These are phyloP conservation scores for Ips nitidus DNA, from an alignment of 1,140 invertebrate genomes.

Conservation along the genomic window DNA sequence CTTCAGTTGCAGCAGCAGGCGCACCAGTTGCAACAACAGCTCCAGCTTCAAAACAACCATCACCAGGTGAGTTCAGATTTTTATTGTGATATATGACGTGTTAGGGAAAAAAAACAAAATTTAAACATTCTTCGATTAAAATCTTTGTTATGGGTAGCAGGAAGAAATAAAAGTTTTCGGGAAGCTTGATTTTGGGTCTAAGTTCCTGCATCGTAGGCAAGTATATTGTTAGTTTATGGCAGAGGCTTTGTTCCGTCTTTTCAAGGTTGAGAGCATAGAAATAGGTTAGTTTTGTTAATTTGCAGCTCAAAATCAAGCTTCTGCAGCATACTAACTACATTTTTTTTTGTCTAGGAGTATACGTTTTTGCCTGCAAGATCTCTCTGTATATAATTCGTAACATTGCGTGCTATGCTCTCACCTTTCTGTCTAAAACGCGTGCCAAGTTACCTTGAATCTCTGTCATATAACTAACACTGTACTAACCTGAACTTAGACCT, in stretches of 20 bases:
- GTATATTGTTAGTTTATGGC: slow-evolving; percentile 30
- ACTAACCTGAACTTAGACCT: slow-evolving; percentile 36
- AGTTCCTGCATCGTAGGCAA: slow-evolving; percentile 16
- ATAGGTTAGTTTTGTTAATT: neutral
- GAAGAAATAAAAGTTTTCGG: neutral
- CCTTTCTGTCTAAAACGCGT: neutral
- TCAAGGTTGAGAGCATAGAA: slow-evolving; percentile 12
- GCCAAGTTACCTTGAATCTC: neutral
- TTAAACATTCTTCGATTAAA: neutral
- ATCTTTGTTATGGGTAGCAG: neutral
- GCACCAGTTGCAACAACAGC: slow-evolving; percentile 39
- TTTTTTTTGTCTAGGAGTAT: neutral
- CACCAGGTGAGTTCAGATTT: slow-evolving; percentile 30
- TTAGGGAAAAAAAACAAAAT: neutral
- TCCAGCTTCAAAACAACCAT: slow-evolving; percentile 40
- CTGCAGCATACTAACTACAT: neutral
- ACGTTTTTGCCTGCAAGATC: too few relatives aligned
- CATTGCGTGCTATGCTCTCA: neutral
- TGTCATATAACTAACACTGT: slow-evolving; percentile 30
- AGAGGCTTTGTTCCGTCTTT: slow-evolving; percentile 8
- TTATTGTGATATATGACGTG: slow-evolving; percentile 2
- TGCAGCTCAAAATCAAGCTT: slow-evolving; percentile 30
- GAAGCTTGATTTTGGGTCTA: slow-evolving; percentile 36
- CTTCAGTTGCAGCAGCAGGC: slow-evolving; percentile 41
- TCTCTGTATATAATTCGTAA: too few relatives aligned